Percentiles rank a stretch among this genome's conserved stretches.
phyloP scores from a whole-genome alignment of 2,797 vertebrate species.

The Alectoris magna region DNA sequence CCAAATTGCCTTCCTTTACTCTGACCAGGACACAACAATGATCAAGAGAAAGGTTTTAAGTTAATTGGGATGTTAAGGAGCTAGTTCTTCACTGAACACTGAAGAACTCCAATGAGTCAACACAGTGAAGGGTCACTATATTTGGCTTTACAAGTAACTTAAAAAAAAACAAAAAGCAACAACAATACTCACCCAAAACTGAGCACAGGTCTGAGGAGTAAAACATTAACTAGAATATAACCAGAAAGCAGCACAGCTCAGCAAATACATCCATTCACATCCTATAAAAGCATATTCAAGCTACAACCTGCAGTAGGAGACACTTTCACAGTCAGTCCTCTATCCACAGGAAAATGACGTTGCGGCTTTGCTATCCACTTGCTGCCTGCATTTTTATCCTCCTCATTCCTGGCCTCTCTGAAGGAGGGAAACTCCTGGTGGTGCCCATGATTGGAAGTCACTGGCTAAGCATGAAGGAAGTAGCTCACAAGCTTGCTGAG shows the following conservation, averaged over 20 bases:
- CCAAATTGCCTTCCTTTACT: not conserved
- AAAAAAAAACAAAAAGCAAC: not conserved
- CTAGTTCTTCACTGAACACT: accelerated
- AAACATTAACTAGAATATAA: not conserved
- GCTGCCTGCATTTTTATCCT: conserved; percentile 16
- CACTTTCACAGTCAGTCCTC: accelerated
- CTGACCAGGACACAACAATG: not conserved
- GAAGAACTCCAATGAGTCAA: not conserved
- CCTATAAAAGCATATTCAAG: not conserved
- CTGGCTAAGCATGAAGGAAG: conserved; percentile 78
- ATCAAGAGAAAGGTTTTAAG: not conserved
- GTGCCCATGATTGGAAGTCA: conserved; percentile 87
- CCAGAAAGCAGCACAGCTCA: not conserved
- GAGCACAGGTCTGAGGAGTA: not conserved
- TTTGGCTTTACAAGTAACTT: not conserved
- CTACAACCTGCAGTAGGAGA: not conserved
- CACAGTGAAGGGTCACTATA: accelerated
- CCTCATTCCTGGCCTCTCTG: not conserved
- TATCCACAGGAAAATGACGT: not conserved
- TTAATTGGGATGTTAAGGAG: accelerated
- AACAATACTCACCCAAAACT: not conserved
- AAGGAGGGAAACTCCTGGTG: conserved; percentile 82
- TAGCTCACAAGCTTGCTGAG: conserved; percentile 77
- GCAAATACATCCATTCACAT: accelerated
- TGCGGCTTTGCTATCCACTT: not conserved